Percentiles rank a stretch among this genome's conserved stretches.
Evolutionary conservation across 2,113 vertebrate genomes (phyloP).

Genomic region (Clarias macrocephalus): DNA sequence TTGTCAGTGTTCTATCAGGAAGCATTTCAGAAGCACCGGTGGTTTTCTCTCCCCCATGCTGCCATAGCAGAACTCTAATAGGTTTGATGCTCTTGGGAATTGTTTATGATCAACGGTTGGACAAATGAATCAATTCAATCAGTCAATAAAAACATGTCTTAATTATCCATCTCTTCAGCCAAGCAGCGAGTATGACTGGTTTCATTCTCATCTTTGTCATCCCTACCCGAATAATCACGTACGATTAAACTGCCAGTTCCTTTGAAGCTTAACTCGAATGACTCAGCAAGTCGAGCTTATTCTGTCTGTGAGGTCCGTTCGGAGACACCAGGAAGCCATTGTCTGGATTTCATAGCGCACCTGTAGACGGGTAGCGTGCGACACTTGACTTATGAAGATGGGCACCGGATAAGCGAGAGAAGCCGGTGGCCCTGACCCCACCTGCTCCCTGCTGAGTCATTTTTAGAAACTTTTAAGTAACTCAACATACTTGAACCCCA

Average conservation of each 20-base stretch:
- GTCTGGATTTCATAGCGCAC: conserved; percentile 55
- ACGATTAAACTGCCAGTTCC: background rate
- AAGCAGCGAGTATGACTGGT: background rate
- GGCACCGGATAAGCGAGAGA: conserved; percentile 56
- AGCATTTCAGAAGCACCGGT: background rate
- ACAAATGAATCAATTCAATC: conserved; percentile 26
- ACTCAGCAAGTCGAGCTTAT: conserved; percentile 24
- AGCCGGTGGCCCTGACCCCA: conserved; percentile 50
- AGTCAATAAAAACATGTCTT: conserved; percentile 12
- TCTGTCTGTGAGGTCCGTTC: conserved; percentile 24
- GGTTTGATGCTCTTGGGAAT: background rate
- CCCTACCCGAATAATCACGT: background rate
- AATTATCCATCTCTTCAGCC: background rate
- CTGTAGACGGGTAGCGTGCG: conserved; percentile 67
- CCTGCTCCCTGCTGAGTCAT: conserved; percentile 68
- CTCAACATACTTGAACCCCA: conserved; percentile 57
- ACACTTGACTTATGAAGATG: conserved; percentile 73
- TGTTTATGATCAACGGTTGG: background rate
- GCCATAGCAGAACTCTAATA: background rate
- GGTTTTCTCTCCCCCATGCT: background rate
- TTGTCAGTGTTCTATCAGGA: background rate
- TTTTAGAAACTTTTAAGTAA: conserved; percentile 73
- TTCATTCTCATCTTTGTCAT: background rate
- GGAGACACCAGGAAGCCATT: conserved; percentile 38
- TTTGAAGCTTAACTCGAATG: background rate